Conservation (phyloP, 2,888 invertebrate genomes). For the Tenthredo notha region DNA sequence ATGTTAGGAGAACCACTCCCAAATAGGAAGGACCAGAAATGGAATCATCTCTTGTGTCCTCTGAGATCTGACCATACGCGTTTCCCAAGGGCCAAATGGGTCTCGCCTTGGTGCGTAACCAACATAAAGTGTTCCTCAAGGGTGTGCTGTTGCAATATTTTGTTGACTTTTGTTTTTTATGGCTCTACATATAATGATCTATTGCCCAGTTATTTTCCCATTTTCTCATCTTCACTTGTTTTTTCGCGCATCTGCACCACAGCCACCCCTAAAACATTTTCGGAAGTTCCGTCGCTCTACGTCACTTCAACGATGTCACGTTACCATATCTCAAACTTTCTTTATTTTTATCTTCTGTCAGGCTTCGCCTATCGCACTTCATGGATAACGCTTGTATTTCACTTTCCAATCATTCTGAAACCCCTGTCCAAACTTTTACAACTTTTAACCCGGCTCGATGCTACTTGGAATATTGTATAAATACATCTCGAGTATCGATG, state of each 20-base stretch:
- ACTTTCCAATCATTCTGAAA: constrained; percentile 21
- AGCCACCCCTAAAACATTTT: not conserved
- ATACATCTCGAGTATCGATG: not conserved
- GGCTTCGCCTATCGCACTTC: not conserved
- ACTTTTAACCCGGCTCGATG: not conserved
- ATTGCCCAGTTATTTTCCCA: constrained; percentile 28
- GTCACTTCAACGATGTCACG: constrained; percentile 24
- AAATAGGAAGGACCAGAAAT: not conserved
- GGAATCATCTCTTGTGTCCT: constrained; percentile 37
- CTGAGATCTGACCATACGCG: constrained; percentile 19
- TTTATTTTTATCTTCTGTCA: not conserved
- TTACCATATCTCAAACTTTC: constrained; percentile 20
- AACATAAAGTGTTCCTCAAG: constrained; percentile 33
- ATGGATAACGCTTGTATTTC: constrained; percentile 17
- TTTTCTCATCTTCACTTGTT: not conserved
- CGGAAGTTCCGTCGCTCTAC: not conserved
- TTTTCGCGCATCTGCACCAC: constrained; percentile 3
- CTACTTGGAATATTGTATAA: not conserved
- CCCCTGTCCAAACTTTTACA: not conserved
- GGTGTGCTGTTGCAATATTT: constrained; percentile 42
- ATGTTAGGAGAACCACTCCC: not conserved
- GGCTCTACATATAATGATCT: constrained; percentile 26
- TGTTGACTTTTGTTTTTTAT: constrained; percentile 39
- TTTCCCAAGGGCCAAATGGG: constrained; percentile 43
- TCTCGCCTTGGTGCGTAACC: constrained; percentile 14